Conservation (phyloP, 1,140 invertebrate genomes). For the Drosophila rufa region DNA sequence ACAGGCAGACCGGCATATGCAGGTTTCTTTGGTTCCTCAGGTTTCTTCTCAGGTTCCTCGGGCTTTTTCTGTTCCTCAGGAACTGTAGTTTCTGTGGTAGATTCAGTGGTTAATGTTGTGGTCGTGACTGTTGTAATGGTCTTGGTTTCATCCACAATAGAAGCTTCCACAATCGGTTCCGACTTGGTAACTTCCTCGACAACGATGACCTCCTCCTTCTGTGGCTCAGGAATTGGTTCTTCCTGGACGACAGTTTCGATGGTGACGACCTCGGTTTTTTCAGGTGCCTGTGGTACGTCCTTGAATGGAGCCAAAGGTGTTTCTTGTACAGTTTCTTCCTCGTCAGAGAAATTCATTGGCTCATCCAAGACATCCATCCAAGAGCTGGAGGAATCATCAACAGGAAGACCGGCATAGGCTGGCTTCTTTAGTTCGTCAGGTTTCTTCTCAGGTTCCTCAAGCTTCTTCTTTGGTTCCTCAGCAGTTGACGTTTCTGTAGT, state of each 20-base stretch:
- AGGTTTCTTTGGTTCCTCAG: constrained; percentile 47
- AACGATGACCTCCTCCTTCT: too few relatives aligned
- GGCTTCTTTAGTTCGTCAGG: too few relatives aligned
- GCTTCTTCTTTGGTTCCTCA: constrained; percentile 23
- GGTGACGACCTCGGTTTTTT: background rate
- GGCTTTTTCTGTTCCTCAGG: constrained; percentile 15
- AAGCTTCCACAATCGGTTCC: background rate
- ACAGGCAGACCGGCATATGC: constrained; percentile 85
- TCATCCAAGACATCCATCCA: too few relatives aligned
- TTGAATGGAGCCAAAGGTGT: background rate
- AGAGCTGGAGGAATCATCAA: too few relatives aligned
- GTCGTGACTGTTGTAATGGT: constrained; percentile 1
- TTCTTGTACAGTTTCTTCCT: background rate
- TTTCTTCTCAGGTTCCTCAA: background rate
- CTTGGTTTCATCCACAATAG: constrained; percentile 11
- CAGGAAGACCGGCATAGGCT: too few relatives aligned
- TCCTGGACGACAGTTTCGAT: background rate
- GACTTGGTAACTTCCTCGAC: background rate
- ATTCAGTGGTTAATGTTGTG: background rate
- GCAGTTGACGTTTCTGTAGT: background rate
- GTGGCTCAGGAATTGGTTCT: too few relatives aligned
- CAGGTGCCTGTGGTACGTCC: background rate
- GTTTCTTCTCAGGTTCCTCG: background rate
- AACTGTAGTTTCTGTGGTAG: background rate
- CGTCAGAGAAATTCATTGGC: too few relatives aligned